Evolutionary conservation across 2,797 vertebrate genomes (phyloP), one percentile per base, ranked within the genome.

Genomic region (Myotis vivesi): DNA sequence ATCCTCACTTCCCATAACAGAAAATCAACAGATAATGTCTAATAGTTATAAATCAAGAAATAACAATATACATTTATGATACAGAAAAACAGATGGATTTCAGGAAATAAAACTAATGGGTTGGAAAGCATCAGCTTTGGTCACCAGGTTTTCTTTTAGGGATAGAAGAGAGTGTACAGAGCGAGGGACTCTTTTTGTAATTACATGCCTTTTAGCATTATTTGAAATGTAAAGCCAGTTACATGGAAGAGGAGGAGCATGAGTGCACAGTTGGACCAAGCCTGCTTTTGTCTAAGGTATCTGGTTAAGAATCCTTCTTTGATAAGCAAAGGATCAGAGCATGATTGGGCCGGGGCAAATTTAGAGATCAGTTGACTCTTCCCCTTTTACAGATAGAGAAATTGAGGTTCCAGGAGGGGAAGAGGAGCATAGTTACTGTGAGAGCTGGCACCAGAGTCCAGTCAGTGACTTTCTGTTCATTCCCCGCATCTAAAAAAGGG

Each of bases 181-280:
- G 51, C 33, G 53, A 82, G 44, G 44, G 11, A 53, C 9, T 33
- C 62, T 57, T 49, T 44, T 30, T 76, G 64, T 82, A 83, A 73
- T 83, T 84, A 6, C 20, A 2, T 53, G 49, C 19, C 55, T 80
- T 88, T 87, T 83, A 77, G 53, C 25, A 55, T 86, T 75, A 81
- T n/a, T 86, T 95, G 41, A 46, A 77, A 76, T 77, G 82, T 79
- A 79, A 86, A 96, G 62, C 30, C 55, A 79, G 49, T 53, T 94
- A 64, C 12, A 10, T 69, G 17, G 12, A 77, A 76, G 75, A 59
- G 17, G 30, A 19, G 41, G 3, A 57, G 81, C 16, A 64, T 33
- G 44, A n/a, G 36, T 44, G 5, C 66, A 53, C 41, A 49, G 1
- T 46, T 91, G 62, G 25, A 46, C 69, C 59, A 84, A 28, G 6